A percentile compares a stretch with the other conserved stretches of the same genome.
Evolutionary conservation across 2,113 vertebrate genomes (phyloP).

Genomic region (Coptodon rendalli): DNA sequence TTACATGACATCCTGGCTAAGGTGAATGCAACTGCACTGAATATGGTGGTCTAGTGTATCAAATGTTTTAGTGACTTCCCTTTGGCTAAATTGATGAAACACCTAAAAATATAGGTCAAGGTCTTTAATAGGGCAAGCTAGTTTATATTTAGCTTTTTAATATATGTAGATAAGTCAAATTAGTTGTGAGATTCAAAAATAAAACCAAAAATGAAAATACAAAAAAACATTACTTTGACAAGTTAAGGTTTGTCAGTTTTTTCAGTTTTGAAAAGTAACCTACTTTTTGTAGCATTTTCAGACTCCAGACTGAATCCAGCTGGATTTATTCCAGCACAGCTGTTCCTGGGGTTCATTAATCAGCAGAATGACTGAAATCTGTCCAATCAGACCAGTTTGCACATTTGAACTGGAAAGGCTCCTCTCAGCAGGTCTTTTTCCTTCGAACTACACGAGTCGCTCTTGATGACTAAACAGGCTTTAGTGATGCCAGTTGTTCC

Average conservation of each 20-base stretch:
- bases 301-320: background rate
- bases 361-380: constrained; percentile 1
- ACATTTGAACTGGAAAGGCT: background rate
- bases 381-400: background rate
- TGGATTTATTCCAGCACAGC: constrained; percentile 1
- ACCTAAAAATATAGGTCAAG: background rate
- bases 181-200: background rate
- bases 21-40: background rate
- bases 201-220: background rate
- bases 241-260: background rate
- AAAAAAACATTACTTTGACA: background rate
- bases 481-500: background rate
- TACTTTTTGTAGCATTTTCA: background rate
- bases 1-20: background rate
- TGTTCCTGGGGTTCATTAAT: background rate
- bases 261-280: background rate
- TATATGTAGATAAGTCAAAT: background rate
- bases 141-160: background rate
- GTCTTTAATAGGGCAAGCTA: background rate
- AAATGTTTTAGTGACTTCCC: background rate
- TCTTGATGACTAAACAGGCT: background rate
- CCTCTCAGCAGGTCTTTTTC: background rate
- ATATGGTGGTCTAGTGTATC: background rate
- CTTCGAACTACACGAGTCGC: background rate
- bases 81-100: background rate